phyloP scores from a whole-genome alignment of 2,113 vertebrate genomes.

The Procapra przewalskii region DNA sequence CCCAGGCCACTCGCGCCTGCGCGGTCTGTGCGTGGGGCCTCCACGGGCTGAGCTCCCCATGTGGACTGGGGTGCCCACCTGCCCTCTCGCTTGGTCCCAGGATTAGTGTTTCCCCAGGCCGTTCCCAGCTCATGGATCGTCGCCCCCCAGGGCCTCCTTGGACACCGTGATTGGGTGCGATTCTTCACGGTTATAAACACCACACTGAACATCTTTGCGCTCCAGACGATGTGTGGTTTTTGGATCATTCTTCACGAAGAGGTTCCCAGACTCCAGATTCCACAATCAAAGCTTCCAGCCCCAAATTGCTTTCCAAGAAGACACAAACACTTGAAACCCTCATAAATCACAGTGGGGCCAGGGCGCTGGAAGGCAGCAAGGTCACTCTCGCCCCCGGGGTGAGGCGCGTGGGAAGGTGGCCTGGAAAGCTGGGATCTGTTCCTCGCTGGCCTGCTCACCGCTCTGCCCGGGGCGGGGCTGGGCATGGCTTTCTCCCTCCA shows the following conservation, averaged over 20 bases:
- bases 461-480: neutral
- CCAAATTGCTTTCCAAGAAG: conserved; percentile 66
- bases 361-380: neutral
- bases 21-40: rapidly evolving
- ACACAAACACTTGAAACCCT: conserved; percentile 23
- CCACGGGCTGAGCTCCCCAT: rapidly evolving
- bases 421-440: neutral
- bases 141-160: neutral
- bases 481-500: rapidly evolving
- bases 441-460: rapidly evolving
- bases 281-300: conserved; percentile 31
- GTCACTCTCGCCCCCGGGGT: neutral
- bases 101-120: neutral
- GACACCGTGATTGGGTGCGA: neutral
- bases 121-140: neutral
- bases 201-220: neutral
- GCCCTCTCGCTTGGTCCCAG: neutral
- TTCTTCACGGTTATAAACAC: conserved; percentile 2
- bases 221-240: conserved; percentile 3
- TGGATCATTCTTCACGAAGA: neutral
- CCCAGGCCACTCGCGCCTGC: rapidly evolving
- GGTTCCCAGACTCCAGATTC: conserved; percentile 29
- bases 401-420: neutral
- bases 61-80: neutral
- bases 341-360: conserved; percentile 17